phyloP scores from a whole-genome alignment of 2,888 invertebrate species.

The Margaritifera margaritifera region DNA sequence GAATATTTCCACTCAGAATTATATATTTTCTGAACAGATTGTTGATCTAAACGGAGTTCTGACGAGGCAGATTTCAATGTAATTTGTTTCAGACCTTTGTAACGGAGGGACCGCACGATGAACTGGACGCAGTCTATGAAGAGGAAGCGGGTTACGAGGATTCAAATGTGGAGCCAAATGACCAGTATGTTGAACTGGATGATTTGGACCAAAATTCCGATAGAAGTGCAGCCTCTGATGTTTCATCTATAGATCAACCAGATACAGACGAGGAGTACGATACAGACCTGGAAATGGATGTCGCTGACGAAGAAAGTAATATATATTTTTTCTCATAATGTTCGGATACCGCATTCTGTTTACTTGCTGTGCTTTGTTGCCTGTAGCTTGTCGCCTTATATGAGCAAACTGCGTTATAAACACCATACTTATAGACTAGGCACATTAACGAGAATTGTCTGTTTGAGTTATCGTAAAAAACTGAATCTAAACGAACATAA shows the following conservation, averaged over 20 bases:
- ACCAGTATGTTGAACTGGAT: slow-evolving; percentile 15
- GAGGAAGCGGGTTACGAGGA: slow-evolving; percentile 22
- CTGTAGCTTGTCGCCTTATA: no score
- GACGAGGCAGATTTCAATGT: no score
- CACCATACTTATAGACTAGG: no score
- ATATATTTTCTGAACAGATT: no score
- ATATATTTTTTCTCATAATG: neutral
- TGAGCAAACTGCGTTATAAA: no score
- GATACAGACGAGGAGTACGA: slow-evolving; percentile 39
- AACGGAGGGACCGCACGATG: slow-evolving; percentile 21
- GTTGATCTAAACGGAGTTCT: no score
- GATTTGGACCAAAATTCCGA: slow-evolving; percentile 30
- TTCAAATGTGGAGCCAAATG: slow-evolving; percentile 8
- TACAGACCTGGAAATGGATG: slow-evolving; percentile 37
- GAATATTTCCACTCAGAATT: no score
- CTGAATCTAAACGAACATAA: no score
- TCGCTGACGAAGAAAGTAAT: slow-evolving; percentile 21
- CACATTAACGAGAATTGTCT: no score
- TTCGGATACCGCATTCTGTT: neutral
- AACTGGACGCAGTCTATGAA: slow-evolving; percentile 32
- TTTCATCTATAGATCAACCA: slow-evolving; percentile 33
- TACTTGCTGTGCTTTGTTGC: no score
- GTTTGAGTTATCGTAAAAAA: no score
- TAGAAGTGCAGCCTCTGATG: slow-evolving; percentile 24
- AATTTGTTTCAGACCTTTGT: slow-evolving; percentile 21